Evolutionary conservation across 2,113 vertebrate genomes (phyloP).

Genomic region (Hydrolagus affinis): DNA sequence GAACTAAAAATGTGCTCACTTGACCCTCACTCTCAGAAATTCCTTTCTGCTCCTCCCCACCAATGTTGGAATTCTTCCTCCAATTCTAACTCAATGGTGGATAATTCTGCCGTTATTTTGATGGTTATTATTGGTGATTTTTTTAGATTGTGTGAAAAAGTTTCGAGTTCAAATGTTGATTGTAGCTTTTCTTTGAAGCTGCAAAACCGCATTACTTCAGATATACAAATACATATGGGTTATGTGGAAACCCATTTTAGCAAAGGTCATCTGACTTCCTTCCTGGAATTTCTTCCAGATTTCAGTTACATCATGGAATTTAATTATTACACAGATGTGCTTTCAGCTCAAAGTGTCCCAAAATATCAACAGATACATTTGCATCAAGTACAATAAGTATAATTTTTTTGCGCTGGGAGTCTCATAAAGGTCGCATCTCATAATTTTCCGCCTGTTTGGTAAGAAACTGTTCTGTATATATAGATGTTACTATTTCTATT

Average conservation of each 20-base stretch:
- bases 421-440: not conserved
- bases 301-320: not conserved
- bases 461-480: not conserved
- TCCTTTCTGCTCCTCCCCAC: no score
- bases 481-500: not conserved
- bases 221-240: not conserved
- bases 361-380: not conserved
- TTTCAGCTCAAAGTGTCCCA: not conserved
- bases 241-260: not conserved
- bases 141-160: not conserved
- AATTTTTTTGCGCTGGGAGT: constrained; percentile 2
- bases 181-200: not conserved
- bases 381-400: not conserved
- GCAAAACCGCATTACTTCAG: not conserved
- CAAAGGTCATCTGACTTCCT: not conserved
- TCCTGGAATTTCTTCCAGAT: not conserved
- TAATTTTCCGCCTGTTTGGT: not conserved
- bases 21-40: no score
- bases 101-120: not conserved
- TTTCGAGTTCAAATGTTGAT: not conserved
- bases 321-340: not conserved
- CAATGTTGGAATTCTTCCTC: no score
- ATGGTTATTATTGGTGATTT: not conserved
- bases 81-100: no score
- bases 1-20: no score